A percentile compares a stretch with the other conserved stretches of the same genome.
These are phyloP conservation scores for Strix occidentalis DNA, from an alignment of 2,797 vertebrate species.

Conservation along the genomic window DNA sequence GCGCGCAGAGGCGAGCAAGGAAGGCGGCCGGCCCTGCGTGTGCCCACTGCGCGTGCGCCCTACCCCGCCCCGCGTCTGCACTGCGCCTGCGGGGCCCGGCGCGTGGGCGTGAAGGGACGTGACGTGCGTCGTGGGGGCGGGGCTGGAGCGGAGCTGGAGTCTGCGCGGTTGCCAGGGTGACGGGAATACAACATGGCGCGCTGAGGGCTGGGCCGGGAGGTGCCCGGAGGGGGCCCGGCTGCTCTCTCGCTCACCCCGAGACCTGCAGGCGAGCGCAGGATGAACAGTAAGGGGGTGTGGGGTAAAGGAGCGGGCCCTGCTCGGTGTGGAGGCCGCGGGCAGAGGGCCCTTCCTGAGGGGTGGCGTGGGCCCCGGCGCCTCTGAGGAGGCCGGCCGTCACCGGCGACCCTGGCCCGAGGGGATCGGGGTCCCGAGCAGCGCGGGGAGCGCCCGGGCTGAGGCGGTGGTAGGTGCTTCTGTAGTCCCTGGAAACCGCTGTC, in stretches of 20 bases:
- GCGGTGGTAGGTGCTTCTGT: neutral
- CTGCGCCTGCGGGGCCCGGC: no score
- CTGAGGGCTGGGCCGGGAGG: neutral
- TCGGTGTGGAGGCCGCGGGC: neutral
- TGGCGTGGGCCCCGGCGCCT: neutral
- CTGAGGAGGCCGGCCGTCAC: neutral
- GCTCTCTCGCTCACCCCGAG: neutral
- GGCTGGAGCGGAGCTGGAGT: neutral
- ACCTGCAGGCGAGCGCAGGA: neutral
- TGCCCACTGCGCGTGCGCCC: no score
- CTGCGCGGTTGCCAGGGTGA: constrained; percentile 86
- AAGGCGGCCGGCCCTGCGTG: no score
- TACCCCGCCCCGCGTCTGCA: no score
- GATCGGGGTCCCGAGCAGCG: no score
- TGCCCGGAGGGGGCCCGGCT: neutral
- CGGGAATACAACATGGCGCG: constrained; percentile 79
- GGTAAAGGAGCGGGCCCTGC: neutral
- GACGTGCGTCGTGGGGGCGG: no score
- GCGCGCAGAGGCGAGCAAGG: no score
- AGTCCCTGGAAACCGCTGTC: neutral
- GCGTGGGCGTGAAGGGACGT: no score
- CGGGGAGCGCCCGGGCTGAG: neutral
- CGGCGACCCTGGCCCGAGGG: neutral
- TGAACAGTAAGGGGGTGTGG: constrained; percentile 64
- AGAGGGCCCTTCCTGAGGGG: no score